Evolutionary conservation across 2,113 vertebrate species (phyloP), one percentile per base, ranked within the genome.

Genomic region (Sapajus apella): DNA sequence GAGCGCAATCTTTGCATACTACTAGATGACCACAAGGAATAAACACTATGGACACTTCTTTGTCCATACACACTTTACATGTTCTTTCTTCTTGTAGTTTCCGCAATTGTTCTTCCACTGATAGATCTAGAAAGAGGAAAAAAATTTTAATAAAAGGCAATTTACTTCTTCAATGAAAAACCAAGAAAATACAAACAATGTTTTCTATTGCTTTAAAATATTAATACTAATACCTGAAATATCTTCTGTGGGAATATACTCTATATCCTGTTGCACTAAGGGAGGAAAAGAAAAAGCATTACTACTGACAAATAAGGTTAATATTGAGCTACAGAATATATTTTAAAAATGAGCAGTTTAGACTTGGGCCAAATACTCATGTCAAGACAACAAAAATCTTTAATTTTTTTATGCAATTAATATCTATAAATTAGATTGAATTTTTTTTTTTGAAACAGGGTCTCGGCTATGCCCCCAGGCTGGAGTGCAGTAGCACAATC

Each of bases 211-310:
- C 20, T 76, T 96, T 92, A 93, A 95, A 96, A n/a, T 40, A 27
- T 52, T 80, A 93, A 50, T 81, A 16, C 14, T 79, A 84, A 90
- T 99, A 99, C 99, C 99, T 99, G 99, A 99, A 97, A 99, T 97
- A 98, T 99, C 99, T 98, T 99, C 99, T 97, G 99, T 99, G 87
- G 99, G 99, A 92, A 99, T 98, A 91, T 99, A 99, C 56, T 99
- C 99, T 98, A 99, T 98, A 81, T 99, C 99, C 95, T 99, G 98
- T 98, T 99, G 99, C 97, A 99, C 99, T 99, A 97, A 98, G 98
- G 98, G 90, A 94, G 97, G 66, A 96, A 87, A 66, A 20, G 68
- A 91, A 95, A 97, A 95, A 85, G 56, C 27, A 76, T 76, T 87
- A 97, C 18, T 61, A 61, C 77, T 81, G 32, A 56, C 40, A 97